Conservation (phyloP, 2,113 vertebrate genomes). For the Scartelaos histophorus region DNA sequence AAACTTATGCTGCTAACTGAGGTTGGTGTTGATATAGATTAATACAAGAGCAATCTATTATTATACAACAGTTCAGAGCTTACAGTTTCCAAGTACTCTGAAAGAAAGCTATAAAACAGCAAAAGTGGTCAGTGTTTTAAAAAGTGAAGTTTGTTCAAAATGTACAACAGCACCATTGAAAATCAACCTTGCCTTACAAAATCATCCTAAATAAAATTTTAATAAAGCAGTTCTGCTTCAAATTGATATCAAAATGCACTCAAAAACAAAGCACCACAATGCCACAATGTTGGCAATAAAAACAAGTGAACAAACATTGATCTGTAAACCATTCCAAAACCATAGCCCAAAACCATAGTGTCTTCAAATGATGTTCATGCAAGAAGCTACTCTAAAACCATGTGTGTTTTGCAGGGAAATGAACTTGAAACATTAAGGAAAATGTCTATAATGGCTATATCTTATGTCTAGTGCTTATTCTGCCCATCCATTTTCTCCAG, state of each 20-base stretch:
- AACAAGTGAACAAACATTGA: not conserved
- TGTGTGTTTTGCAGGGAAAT: not conserved
- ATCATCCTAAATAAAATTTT: too few relatives aligned
- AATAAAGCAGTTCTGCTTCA: too few relatives aligned
- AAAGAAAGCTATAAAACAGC: not conserved
- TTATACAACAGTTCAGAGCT: not conserved
- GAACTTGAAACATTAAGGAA: too few relatives aligned
- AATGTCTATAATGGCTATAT: too few relatives aligned
- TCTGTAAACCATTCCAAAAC: not conserved
- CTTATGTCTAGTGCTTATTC: too few relatives aligned
- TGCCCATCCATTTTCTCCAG: not conserved
- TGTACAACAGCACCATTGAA: too few relatives aligned
- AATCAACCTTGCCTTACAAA: too few relatives aligned
- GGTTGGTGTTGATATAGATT: slow-evolving; percentile 26
- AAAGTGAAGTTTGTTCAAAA: too few relatives aligned
- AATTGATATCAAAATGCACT: too few relatives aligned
- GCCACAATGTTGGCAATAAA: not conserved
- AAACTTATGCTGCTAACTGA: slow-evolving; percentile 16
- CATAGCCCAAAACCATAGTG: not conserved
- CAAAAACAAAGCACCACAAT: too few relatives aligned
- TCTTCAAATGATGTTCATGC: too few relatives aligned
- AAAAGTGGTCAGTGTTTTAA: not conserved
- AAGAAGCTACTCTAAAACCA: too few relatives aligned
- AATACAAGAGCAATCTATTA: slow-evolving; percentile 11
- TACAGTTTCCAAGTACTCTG: not conserved